Evolutionary conservation across 2,888 invertebrate species (phyloP), one percentile per base, ranked within the genome.

Genomic region (Protonemura montana): DNA sequence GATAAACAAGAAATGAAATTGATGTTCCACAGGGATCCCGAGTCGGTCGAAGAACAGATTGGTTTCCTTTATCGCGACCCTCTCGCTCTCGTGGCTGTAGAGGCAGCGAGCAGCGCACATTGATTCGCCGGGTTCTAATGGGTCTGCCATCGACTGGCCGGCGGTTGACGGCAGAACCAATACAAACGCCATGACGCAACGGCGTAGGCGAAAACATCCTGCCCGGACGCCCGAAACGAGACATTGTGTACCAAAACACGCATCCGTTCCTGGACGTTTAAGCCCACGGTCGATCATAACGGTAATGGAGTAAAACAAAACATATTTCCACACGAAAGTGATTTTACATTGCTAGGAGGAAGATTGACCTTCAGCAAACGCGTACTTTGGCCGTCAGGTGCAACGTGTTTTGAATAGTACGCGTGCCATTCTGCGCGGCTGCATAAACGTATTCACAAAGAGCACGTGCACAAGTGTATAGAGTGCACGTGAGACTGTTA

Each of bases 111-210:
- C 13, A 10, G 59, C 6, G 3, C 28, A 28, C 81, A 81, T 29
- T 81, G 81, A 30, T 81, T 81, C 81, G n/a, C 59, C 21, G 13
- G 13, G 59, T 26, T n/a, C 81, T 81, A 81, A 81, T 81, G 81
- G 81, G 30, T 6, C 81, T 81, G 81, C 29, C 28, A 81, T 81
- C 28, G 81, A 81, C 81, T 28, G 81, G 30, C 5, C 29, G n/a
- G n/a, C n/a, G n/a, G 81, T 10, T 29, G 21, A 7, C 3, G 29
- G 28, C 81, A 81, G 30, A 81, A 81, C 81, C 81, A 81, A 81
- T 81, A 29, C 81, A 26, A 78, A 26, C 27, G 77, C 26, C 78
- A 27, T 76, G 76, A 35, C 59, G 59, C 59, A 21, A 2, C 1
- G 59, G 59, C 6, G 5, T 7, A 13, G 6, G 13, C 6, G 41